Evolutionary conservation across 2,888 invertebrate species (phyloP).

Genomic region (Ophion ellenae): DNA sequence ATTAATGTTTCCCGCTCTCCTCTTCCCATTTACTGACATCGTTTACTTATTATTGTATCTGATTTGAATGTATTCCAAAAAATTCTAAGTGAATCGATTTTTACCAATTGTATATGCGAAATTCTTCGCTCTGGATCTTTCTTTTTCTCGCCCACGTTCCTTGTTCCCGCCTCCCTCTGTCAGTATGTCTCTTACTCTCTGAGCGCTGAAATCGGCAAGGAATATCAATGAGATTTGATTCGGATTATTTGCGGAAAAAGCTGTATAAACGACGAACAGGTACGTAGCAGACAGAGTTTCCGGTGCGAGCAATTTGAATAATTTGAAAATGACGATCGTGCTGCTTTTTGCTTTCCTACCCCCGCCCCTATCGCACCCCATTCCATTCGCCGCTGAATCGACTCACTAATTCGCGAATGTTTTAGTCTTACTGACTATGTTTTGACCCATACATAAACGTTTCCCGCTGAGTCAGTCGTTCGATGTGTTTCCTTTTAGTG

Average conservation of each 20-base stretch:
- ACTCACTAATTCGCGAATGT: not conserved
- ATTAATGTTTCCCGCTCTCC: no score
- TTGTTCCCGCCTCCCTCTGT: not conserved
- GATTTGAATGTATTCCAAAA: not conserved
- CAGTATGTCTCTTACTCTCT: not conserved
- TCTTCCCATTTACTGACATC: not conserved
- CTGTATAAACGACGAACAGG: slow-evolving; percentile 22
- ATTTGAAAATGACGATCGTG: slow-evolving; percentile 16
- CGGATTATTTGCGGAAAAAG: slow-evolving; percentile 17
- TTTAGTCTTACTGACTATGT: no score
- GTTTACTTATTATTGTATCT: not conserved
- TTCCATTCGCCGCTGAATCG: not conserved
- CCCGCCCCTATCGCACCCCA: not conserved
- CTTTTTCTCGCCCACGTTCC: not conserved
- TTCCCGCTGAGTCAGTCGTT: no score
- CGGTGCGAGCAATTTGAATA: slow-evolving; percentile 44
- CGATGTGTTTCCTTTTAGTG: no score
- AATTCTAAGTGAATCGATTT: not conserved
- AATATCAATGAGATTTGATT: slow-evolving; percentile 44
- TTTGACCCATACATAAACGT: no score
- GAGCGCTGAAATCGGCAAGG: slow-evolving; percentile 13
- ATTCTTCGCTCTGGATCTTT: not conserved
- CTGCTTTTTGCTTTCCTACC: not conserved
- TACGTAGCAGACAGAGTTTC: slow-evolving; percentile 1
- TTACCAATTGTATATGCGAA: not conserved